These are phyloP conservation scores for Microtus ochrogaster DNA, from an alignment of 2,113 vertebrate genomes.

Conservation along the genomic window DNA sequence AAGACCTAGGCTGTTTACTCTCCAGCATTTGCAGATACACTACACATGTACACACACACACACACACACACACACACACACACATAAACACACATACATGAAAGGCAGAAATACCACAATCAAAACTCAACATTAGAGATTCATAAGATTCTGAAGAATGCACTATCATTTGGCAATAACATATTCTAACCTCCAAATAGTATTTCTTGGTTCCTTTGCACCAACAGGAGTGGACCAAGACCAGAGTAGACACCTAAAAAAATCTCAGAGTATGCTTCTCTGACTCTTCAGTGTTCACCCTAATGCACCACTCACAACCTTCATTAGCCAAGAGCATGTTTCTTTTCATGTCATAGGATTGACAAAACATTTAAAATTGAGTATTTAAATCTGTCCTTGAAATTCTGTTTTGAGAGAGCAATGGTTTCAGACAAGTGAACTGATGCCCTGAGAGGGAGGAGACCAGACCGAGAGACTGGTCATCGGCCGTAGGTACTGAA, in stretches of 20 bases:
- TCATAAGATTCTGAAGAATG: neutral
- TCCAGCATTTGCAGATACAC: too few species aligned
- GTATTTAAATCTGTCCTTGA: neutral
- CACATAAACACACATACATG: neutral
- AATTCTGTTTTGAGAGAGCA: conserved; percentile 20
- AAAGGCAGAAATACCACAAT: neutral
- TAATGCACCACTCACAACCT: too few species aligned
- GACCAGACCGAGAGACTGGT: neutral
- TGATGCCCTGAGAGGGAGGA: conserved; percentile 1
- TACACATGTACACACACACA: rapidly evolving
- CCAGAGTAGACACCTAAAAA: rapidly evolving
- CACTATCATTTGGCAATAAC: neutral
- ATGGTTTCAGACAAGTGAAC: neutral
- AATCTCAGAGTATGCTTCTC: rapidly evolving
- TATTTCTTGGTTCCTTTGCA: neutral
- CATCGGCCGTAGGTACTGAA: neutral
- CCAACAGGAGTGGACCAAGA: rapidly evolving
- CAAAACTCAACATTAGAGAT: neutral
- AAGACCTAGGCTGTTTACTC: neutral
- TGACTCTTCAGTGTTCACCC: rapidly evolving
- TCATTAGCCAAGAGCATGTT: neutral
- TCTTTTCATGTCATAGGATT: neutral
- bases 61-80: neutral
- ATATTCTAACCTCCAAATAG: neutral
- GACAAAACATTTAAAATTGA: neutral